Evolutionary conservation across 2,888 invertebrate genomes (phyloP).

Genomic region (Minunthozetes semirufus): DNA sequence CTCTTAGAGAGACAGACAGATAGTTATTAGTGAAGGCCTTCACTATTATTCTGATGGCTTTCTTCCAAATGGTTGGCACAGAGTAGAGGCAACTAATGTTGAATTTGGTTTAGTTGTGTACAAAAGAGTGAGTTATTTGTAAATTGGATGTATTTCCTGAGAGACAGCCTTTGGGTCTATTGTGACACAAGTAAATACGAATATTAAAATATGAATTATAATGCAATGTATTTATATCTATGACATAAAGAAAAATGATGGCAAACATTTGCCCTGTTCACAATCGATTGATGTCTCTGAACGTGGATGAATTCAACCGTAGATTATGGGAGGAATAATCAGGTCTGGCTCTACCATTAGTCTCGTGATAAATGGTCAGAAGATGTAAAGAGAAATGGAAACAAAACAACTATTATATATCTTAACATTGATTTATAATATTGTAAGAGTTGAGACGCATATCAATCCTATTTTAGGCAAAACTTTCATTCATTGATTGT

Average conservation of each 20-base stretch:
- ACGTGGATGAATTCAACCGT: background rate
- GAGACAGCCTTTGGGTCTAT: background rate
- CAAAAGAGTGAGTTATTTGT: background rate
- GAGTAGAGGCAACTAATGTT: too few relatives aligned
- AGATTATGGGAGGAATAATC: background rate
- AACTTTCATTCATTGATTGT: background rate
- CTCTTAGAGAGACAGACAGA: too few relatives aligned
- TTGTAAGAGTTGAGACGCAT: background rate
- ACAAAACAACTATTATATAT: background rate
- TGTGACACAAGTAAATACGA: background rate
- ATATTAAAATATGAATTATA: background rate
- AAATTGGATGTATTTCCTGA: background rate
- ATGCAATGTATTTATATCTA: background rate
- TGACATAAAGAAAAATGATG: background rate
- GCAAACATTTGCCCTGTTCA: background rate
- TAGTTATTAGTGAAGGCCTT: too few relatives aligned
- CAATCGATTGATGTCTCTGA: background rate
- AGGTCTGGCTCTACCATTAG: background rate
- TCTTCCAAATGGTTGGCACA: too few relatives aligned
- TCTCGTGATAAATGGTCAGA: background rate
- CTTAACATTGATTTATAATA: slow-evolving; percentile 4
- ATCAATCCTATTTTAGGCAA: background rate
- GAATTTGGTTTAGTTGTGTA: background rate
- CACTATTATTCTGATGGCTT: too few relatives aligned
- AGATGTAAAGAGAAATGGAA: background rate